phyloP scores from a whole-genome alignment of 2,113 vertebrate species.

The Centropus unirufus region DNA sequence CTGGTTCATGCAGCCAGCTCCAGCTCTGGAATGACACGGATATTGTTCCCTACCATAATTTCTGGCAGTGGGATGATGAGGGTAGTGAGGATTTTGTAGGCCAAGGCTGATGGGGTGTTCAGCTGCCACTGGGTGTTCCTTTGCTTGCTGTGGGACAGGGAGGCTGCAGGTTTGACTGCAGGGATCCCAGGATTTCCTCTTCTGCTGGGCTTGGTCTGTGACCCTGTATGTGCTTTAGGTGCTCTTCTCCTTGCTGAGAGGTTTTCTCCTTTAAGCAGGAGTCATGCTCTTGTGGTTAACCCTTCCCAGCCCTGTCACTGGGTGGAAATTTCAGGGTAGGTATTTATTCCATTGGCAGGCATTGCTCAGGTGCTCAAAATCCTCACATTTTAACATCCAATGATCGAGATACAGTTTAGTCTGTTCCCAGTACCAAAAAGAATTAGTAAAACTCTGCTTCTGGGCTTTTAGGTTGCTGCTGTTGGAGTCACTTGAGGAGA shows the following conservation, averaged over 20 bases:
- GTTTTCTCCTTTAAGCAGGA: not conserved
- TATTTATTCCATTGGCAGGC: not conserved
- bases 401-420: not conserved
- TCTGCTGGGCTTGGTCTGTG: not conserved
- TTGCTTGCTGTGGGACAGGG: not conserved
- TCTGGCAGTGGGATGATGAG: not conserved
- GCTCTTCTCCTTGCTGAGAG: not conserved
- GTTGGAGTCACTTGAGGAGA: not conserved
- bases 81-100: not conserved
- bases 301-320: not conserved
- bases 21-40: not conserved
- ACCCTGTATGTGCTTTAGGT: not conserved
- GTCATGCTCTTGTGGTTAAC: not conserved
- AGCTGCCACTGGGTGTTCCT: not conserved
- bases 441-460: not conserved
- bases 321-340: not conserved
- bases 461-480: not conserved
- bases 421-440: not conserved
- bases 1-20: not conserved
- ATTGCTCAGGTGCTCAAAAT: not conserved
- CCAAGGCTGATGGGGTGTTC: not conserved
- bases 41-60: fast-evolving
- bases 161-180: not conserved
- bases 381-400: not conserved
- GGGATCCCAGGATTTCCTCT: not conserved